Base-by-base conservation (phyloP, 2,113 vertebrate species). In the Phoenicopterus ruber region DNA sequence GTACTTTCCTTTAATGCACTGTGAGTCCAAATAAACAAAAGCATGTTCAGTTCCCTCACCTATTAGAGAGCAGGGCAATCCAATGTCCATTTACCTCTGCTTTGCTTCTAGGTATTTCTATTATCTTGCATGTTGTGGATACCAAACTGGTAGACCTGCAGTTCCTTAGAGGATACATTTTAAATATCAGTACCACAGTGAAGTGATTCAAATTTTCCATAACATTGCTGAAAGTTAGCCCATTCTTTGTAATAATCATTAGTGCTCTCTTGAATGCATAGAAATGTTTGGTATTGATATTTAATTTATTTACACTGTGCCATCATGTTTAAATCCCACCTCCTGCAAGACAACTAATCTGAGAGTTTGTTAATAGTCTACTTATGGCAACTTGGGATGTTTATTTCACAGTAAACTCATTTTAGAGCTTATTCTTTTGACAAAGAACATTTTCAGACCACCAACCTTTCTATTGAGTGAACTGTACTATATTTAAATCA, bases 241-340 rank as follows among this genome's bases (percentile, higher is more conserved):
- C 69, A n/a, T 93, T 94, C 87, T 96, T 91, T 61, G 69, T 95
- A 94, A 95, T 89, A 88, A 94, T 93, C 88, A 91, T 96, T 96
- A 97, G 59, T 94, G 63, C 73, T 97, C 36, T 95, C 91, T 80
- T 86, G 86, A 97, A 96, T 95, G 91, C 63, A 69, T 95, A 89
- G 86, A 96, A 96, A 96, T 96, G 71, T 92, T 93, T 90, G 49
- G 55, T 92, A 95, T 97, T 97, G 93, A 86, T 97, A 90, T 92
- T 98, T 95, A 83, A 77, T 97, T 97, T 97, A 92, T 94, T 97
- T 96, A 90, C 21, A 78, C 44, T 91, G 26, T 94, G 93, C 54
- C 54, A 95, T 96, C 58, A 88, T 59, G 66, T 88, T 94, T 96
- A 94, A 91, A 88, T 71, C 19, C 73, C 49, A 82, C 63, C 79